Conservation (phyloP, 2,888 invertebrate species). For the Drosophila sordidula region DNA sequence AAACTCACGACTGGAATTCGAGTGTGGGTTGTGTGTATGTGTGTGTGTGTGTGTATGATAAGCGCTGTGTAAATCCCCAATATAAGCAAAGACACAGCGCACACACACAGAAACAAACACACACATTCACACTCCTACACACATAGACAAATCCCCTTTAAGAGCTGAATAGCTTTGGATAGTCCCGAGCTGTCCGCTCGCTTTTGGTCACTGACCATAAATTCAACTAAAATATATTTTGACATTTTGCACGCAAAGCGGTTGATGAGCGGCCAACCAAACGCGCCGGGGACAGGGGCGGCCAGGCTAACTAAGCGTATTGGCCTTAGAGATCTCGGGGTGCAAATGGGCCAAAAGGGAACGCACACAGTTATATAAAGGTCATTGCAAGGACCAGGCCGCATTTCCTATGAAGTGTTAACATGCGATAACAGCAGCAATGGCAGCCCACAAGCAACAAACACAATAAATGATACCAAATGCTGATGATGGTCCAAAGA, state of each 20-base stretch:
- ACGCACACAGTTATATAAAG: slow-evolving; percentile 53
- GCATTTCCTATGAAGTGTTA: slow-evolving; percentile 79
- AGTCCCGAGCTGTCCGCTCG: slow-evolving; percentile 26
- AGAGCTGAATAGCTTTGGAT: slow-evolving; percentile 39
- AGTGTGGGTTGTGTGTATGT: slow-evolving; percentile 9
- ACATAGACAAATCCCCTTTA: slow-evolving; percentile 48
- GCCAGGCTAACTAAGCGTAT: slow-evolving; percentile 65
- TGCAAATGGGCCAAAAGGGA: slow-evolving; percentile 45
- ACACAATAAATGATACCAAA: slow-evolving; percentile 76
- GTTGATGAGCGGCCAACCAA: slow-evolving; percentile 30
- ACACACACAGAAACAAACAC: slow-evolving; percentile 14
- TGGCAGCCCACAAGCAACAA: slow-evolving; percentile 28
- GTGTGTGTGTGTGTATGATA: slow-evolving; percentile 50
- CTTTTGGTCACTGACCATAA: slow-evolving; percentile 71
- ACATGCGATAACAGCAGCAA: slow-evolving; percentile 73
- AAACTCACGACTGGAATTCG: slow-evolving; percentile 16
- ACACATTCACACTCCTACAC: slow-evolving; percentile 1
- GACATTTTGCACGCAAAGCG: slow-evolving; percentile 76
- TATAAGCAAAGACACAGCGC: slow-evolving; percentile 63
- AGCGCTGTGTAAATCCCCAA: slow-evolving; percentile 70
- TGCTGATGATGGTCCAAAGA: slow-evolving; percentile 37
- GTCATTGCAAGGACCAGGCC: slow-evolving; percentile 72
- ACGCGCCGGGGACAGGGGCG: not conserved
- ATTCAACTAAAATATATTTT: slow-evolving; percentile 79
- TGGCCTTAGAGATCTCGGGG: slow-evolving; percentile 43